Evolutionary conservation across 92 coral and sea anemone genomes (phyloP).

Genomic region (Umimayanthus chanpuru): DNA sequence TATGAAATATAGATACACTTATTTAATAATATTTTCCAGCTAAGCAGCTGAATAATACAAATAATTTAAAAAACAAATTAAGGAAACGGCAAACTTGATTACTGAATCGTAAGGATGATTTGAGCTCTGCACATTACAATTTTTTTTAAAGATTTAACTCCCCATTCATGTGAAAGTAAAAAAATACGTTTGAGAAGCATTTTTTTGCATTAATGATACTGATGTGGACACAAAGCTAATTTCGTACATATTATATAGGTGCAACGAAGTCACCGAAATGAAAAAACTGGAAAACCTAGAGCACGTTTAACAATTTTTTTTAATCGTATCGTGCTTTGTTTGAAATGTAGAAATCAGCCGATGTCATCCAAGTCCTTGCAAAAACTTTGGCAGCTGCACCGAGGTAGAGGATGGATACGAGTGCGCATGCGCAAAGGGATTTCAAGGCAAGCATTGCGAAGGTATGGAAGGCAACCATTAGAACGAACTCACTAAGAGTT

Average conservation of each 20-base stretch:
- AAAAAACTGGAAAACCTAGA: neutral
- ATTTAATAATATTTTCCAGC: no score
- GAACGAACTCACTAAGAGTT: no score
- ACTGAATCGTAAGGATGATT: neutral
- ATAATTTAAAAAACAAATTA: no score
- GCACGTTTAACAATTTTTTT: neutral
- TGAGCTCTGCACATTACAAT: no score
- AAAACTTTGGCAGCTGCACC: slow-evolving; percentile 86
- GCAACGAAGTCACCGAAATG: neutral
- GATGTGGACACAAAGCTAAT: neutral
- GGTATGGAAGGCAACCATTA: slow-evolving; percentile 51
- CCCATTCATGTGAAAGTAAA: no score
- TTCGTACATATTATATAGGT: neutral
- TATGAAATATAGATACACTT: no score
- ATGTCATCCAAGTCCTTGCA: slow-evolving; percentile 92
- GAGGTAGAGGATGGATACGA: slow-evolving; percentile 87
- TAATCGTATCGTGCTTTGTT: neutral
- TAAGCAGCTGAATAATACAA: no score
- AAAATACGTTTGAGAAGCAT: no score
- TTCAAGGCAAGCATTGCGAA: slow-evolving; percentile 86
- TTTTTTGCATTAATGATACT: no score
- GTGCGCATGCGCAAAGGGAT: slow-evolving; percentile 89
- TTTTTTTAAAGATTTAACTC: no score
- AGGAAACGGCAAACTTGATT: no score
- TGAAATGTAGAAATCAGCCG: slow-evolving; percentile 71